A percentile compares a stretch with the other conserved stretches of the same genome.
Conservation (phyloP, 2,888 invertebrate genomes). For the Ceramica pisi region DNA sequence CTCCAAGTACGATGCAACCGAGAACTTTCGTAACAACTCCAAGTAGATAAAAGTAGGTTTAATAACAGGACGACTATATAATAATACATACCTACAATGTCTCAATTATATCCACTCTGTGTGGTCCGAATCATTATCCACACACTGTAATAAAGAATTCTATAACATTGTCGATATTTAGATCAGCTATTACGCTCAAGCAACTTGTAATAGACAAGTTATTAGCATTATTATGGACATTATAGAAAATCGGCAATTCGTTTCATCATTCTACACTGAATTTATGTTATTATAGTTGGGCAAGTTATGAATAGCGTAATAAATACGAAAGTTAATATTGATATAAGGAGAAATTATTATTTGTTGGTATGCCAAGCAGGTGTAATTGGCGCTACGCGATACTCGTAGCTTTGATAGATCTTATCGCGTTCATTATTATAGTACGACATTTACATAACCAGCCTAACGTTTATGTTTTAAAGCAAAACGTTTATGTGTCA, state of each 20-base stretch:
- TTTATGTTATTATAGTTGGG: slow-evolving; percentile 63
- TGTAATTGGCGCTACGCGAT: slow-evolving; percentile 66
- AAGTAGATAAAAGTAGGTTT: slow-evolving; percentile 71
- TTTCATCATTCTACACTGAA: slow-evolving; percentile 75
- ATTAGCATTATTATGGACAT: slow-evolving; percentile 84
- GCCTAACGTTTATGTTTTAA: slow-evolving; percentile 54
- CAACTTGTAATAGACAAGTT: slow-evolving; percentile 86
- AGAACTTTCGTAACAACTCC: slow-evolving; percentile 71
- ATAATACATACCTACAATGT: slow-evolving; percentile 83
- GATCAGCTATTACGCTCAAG: slow-evolving; percentile 85
- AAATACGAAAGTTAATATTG: slow-evolving; percentile 66
- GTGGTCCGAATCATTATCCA: slow-evolving; percentile 87
- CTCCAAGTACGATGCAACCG: slow-evolving; percentile 66
- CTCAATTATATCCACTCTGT: slow-evolving; percentile 86
- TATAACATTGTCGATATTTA: slow-evolving; percentile 85
- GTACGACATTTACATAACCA: slow-evolving; percentile 66
- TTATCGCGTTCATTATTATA: slow-evolving; percentile 68
- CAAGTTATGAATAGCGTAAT: slow-evolving; percentile 55
- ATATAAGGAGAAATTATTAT: slow-evolving; percentile 62
- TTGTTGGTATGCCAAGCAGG: slow-evolving; percentile 57
- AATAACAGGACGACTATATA: slow-evolving; percentile 77
- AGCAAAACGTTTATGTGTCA: too few species aligned
- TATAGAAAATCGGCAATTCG: slow-evolving; percentile 82
- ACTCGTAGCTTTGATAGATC: slow-evolving; percentile 60
- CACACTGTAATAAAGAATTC: slow-evolving; percentile 80